Evolutionary conservation across 2,888 invertebrate genomes (phyloP), one percentile per base, ranked within the genome.

Genomic region (Lobophora halterata): DNA sequence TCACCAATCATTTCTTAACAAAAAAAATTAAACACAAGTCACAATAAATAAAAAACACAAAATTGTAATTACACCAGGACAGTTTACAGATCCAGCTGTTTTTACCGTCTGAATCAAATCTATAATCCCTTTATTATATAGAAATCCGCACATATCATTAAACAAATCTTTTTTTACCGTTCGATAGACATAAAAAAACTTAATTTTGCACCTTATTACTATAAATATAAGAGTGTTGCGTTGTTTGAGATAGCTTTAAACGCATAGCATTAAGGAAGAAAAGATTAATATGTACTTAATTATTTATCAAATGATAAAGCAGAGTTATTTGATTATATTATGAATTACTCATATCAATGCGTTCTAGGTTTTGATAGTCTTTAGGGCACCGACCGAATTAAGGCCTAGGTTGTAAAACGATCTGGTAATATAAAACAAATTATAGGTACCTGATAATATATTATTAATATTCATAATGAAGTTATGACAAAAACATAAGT

Each of bases 61-160:
- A 13, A 18, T 16, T 21, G 8, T 20, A 21, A 33, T 7, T 13
- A 18, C 35, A 8, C 41, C 30, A 5, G n/a, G 42, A 42, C 42
- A 37, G 42, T 36, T n/a, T 20, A 43, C 42, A 43, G 42, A 1
- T 33, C 37, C 4, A 25, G 29, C 42, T 43, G 42, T 29, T n/a
- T 41, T 12, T 8, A 43, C 42, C 31, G 37, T 37, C 42, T 43
- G 33, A 14, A 3, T 5, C 1, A 6, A 25, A 23, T 17, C n/a
- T 4, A 1, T 10, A 9, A 27, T 36, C 17, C 18, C 16, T 13
- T 14, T 21, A 21, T 18, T 44, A 14, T 37, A 37, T 37, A 43
- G 32, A 43, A 37, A 33, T 18, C 14, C 14, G 16, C 24, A 5
- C 9, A 8, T 4, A 3, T 18, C 20, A 12, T 17, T 3, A 17